Evolutionary conservation across 2,888 invertebrate species (phyloP).

Genomic region (Polyommatus iphigenia): DNA sequence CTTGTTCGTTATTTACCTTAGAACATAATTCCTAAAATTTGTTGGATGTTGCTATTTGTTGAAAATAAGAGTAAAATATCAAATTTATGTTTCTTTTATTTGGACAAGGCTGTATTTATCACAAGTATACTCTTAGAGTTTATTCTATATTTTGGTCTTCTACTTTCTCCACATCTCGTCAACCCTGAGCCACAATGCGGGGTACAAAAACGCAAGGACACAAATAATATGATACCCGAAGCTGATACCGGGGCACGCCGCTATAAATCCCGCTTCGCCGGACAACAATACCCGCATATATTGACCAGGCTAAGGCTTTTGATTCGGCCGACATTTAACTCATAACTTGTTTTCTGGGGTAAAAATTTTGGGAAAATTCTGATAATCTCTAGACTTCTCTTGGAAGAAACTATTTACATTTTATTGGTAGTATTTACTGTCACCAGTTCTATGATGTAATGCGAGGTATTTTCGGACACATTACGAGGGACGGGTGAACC

Average conservation of each 20-base stretch:
- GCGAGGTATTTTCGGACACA: not conserved
- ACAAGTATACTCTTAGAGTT: too few relatives aligned
- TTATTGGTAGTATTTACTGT: not conserved
- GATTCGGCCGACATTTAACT: not conserved
- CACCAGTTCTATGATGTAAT: not conserved
- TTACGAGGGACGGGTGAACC: constrained; percentile 13
- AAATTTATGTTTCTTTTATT: too few relatives aligned
- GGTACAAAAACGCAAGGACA: constrained; percentile 55
- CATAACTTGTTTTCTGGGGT: not conserved
- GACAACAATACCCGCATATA: constrained; percentile 22
- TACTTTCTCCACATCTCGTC: not conserved
- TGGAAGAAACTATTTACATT: not conserved
- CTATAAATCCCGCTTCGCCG: constrained; percentile 2
- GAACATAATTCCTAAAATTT: too few relatives aligned
- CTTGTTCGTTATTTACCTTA: too few relatives aligned
- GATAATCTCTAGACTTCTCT: not conserved
- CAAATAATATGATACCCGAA: constrained; percentile 51
- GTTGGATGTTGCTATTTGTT: too few relatives aligned
- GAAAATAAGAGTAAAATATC: too few relatives aligned
- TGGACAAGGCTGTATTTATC: too few relatives aligned
- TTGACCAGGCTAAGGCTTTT: not conserved
- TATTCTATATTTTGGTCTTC: too few relatives aligned
- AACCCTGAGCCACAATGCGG: constrained; percentile 33
- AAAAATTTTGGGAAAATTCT: not conserved
- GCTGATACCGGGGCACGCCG: not conserved